Percentiles rank a stretch among this genome's conserved stretches.
Conservation (phyloP, 1,140 invertebrate genomes). For the Nebria ingens region DNA sequence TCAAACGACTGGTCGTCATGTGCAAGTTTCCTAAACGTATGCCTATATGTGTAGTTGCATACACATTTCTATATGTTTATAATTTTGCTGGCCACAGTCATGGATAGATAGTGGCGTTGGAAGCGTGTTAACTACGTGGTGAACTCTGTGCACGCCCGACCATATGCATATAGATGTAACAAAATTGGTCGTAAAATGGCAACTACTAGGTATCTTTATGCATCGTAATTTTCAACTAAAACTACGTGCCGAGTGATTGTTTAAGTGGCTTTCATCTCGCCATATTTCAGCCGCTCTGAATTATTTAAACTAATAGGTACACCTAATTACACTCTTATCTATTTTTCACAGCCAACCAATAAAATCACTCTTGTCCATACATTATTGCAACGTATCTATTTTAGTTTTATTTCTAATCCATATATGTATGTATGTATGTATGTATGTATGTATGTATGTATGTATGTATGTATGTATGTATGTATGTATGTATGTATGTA, state of each 20-base stretch:
- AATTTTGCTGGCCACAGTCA: background rate
- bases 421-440: too few relatives aligned
- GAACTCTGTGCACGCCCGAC: background rate
- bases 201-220: constrained; percentile 9
- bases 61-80: too few relatives aligned
- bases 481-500: too few relatives aligned
- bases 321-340: background rate
- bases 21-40: too few relatives aligned
- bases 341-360: background rate
- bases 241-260: constrained; percentile 15
- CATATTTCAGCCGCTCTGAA: constrained; percentile 12
- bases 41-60: too few relatives aligned
- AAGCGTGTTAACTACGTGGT: background rate
- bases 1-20: too few relatives aligned
- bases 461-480: too few relatives aligned
- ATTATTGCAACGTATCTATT: too few relatives aligned
- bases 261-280: constrained; percentile 16
- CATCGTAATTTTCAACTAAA: constrained; percentile 8
- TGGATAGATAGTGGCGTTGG: background rate
- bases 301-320: constrained; percentile 16
- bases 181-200: constrained; percentile 6
- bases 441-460: too few relatives aligned
- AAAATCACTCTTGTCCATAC: too few relatives aligned
- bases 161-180: constrained; percentile 8
- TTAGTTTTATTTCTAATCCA: too few relatives aligned